Conservation (phyloP, 2,113 vertebrate genomes). For the Perccottus glenii region DNA sequence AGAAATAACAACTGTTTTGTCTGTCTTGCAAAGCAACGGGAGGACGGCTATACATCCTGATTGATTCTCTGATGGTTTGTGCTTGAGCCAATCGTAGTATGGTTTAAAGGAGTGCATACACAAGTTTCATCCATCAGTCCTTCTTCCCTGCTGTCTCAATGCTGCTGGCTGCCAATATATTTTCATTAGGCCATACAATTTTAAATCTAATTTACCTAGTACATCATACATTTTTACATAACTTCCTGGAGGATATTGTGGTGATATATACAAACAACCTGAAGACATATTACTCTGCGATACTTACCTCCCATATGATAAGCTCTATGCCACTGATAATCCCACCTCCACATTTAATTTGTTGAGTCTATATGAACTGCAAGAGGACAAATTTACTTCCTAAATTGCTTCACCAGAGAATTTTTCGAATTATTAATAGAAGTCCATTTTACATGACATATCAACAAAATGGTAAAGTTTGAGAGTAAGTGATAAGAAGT, state of each 20-base stretch:
- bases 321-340: constrained; percentile 16
- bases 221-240: background rate
- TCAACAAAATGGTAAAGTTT: constrained; percentile 27
- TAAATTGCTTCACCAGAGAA: constrained; percentile 16
- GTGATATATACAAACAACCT: constrained; percentile 22
- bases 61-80: constrained; percentile 29
- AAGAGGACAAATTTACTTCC: constrained; percentile 30
- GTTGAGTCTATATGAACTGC: constrained; percentile 20
- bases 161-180: background rate
- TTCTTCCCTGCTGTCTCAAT: constrained; percentile 1
- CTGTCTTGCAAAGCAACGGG: constrained; percentile 19
- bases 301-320: constrained; percentile 19
- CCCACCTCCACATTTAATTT: constrained; percentile 23
- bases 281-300: constrained; percentile 8
- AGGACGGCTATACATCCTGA: constrained; percentile 25
- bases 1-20: constrained; percentile 25
- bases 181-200: too few species aligned
- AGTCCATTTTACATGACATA: constrained; percentile 32
- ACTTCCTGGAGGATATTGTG: constrained; percentile 15
- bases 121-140: constrained; percentile 15
- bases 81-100: constrained; percentile 18
- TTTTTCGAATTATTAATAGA: constrained; percentile 9
- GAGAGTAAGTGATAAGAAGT: constrained; percentile 27
- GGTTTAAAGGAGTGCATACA: constrained; percentile 16
- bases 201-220: too few species aligned